phyloP scores from a whole-genome alignment of 2,888 invertebrate genomes.

The Plebejus anna region DNA sequence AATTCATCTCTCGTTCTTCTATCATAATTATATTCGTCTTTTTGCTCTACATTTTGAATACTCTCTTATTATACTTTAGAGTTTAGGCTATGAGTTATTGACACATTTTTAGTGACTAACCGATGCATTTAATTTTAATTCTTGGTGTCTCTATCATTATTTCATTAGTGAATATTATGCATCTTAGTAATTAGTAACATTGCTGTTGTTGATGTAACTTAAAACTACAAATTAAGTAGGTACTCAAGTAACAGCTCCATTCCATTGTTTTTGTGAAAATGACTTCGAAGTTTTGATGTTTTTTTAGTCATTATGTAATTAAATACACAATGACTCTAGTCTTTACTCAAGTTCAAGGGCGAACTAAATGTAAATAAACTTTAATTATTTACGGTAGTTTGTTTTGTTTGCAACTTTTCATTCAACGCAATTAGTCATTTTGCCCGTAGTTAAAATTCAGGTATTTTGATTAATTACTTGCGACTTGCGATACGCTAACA shows the following conservation, averaged over 20 bases:
- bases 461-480: not conserved
- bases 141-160: no score
- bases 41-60: no score
- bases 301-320: not conserved
- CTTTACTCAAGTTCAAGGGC: not conserved
- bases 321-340: not conserved
- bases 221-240: not conserved
- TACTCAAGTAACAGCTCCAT: not conserved
- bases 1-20: no score
- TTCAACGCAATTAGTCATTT: not conserved
- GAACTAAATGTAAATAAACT: conserved; percentile 2
- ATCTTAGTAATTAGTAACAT: no score
- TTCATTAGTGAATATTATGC: no score
- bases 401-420: not conserved
- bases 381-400: not conserved
- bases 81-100: no score
- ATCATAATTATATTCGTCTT: no score
- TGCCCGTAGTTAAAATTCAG: not conserved
- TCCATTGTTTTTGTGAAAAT: conserved; percentile 1
- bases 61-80: no score
- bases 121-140: no score
- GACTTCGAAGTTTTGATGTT: not conserved
- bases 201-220: not conserved
- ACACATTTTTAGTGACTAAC: no score
- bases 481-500: not conserved